Conservation (phyloP, 1,140 invertebrate species). For the Euura saliciscinereae region DNA sequence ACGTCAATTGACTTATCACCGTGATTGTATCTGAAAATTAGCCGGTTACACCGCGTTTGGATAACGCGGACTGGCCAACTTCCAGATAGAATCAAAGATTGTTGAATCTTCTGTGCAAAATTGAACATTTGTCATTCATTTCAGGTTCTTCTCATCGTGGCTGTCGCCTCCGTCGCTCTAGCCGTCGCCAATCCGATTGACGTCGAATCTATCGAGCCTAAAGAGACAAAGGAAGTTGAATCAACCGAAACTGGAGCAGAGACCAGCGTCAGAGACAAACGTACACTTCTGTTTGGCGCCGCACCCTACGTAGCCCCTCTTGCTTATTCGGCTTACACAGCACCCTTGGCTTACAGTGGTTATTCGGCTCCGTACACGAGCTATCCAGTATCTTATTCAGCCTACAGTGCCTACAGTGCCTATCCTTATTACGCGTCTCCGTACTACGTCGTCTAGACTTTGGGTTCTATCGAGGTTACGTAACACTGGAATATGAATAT, state of each 20-base stretch:
- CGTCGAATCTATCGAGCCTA: slow-evolving; percentile 40
- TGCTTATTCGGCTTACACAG: slow-evolving; percentile 37
- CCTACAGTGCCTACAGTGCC: slow-evolving; percentile 37
- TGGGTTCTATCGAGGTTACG: not conserved
- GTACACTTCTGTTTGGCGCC: slow-evolving; percentile 38
- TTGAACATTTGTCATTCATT: slow-evolving; percentile 1
- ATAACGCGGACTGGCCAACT: no score
- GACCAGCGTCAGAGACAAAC: slow-evolving; percentile 34
- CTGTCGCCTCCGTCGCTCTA: slow-evolving; percentile 34
- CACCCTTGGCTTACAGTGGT: slow-evolving; percentile 41
- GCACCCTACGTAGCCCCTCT: not conserved
- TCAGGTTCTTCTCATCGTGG: slow-evolving; percentile 37
- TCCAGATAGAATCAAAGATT: not conserved
- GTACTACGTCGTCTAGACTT: slow-evolving; percentile 35
- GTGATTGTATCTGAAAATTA: no score
- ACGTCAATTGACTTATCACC: no score
- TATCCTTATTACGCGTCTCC: slow-evolving; percentile 47
- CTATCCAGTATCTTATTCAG: slow-evolving; percentile 43
- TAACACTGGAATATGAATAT: not conserved
- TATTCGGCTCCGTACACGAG: slow-evolving; percentile 41
- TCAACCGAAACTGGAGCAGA: slow-evolving; percentile 23
- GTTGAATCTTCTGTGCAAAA: slow-evolving; percentile 1
- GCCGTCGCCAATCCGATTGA: slow-evolving; percentile 40
- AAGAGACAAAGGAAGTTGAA: slow-evolving; percentile 6
- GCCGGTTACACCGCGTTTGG: no score